Percentiles rank a stretch among this genome's conserved stretches.
These are phyloP conservation scores for Proales similis DNA, from an alignment of 1,140 invertebrate species.

Conservation along the genomic window DNA sequence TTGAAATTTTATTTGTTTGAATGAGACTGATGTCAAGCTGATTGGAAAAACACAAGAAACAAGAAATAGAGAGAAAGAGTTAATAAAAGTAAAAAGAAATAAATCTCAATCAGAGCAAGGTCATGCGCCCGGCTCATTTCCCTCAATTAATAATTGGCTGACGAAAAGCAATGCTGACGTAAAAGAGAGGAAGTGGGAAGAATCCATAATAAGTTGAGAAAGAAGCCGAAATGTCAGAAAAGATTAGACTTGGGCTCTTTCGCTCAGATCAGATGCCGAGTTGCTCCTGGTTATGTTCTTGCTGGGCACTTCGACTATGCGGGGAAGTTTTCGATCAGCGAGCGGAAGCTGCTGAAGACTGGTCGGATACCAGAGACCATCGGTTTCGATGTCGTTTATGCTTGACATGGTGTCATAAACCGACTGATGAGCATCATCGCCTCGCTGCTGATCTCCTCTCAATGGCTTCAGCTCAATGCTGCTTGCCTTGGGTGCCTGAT, in stretches of 20 bases:
- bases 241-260: slow-evolving; percentile 27
- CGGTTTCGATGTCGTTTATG: slow-evolving; percentile 30
- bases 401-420: slow-evolving; percentile 32
- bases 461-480: not conserved
- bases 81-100: no score
- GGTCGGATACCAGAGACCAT: slow-evolving; percentile 15
- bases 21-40: no score
- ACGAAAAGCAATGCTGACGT: no score
- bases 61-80: no score
- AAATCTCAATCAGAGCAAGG: no score
- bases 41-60: no score
- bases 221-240: not conserved
- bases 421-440: not conserved
- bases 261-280: not conserved
- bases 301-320: slow-evolving; percentile 35
- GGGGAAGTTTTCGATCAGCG: slow-evolving; percentile 3
- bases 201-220: no score
- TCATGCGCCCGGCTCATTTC: no score
- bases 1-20: no score
- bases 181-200: no score
- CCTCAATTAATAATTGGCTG: no score
- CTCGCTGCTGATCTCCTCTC: not conserved
- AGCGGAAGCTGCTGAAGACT: not conserved
- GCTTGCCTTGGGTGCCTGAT: no score
- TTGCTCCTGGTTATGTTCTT: slow-evolving; percentile 34